Evolutionary conservation across 2,113 vertebrate species (phyloP).

Genomic region (Sminthopsis crassicaudata): DNA sequence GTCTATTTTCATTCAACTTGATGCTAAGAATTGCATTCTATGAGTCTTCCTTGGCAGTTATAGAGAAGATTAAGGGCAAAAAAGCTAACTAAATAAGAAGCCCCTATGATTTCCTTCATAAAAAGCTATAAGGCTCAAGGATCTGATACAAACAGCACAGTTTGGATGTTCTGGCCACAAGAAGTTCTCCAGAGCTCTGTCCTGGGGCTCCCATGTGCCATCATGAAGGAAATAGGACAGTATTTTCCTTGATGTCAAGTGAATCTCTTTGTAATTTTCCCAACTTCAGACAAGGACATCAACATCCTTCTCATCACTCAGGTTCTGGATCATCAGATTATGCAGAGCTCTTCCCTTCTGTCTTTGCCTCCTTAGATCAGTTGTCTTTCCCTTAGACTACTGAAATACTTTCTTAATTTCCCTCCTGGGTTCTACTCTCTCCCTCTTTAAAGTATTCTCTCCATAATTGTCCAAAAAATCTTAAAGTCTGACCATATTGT

Average conservation of each 20-base stretch:
- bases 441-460: neutral
- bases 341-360: neutral
- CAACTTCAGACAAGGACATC: neutral
- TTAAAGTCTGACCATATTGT: neutral
- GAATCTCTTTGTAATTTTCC: neutral
- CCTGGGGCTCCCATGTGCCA: neutral
- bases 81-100: constrained; percentile 74
- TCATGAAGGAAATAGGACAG: neutral
- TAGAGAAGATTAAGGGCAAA: constrained; percentile 71
- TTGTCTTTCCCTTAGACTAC: neutral
- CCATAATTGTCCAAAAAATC: neutral
- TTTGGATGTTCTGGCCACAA: neutral
- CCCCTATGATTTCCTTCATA: constrained; percentile 34
- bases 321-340: neutral
- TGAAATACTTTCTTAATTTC: neutral
- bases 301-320: neutral
- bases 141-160: neutral
- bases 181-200: neutral
- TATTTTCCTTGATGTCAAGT: neutral
- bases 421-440: neutral
- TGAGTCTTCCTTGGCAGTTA: constrained; percentile 64
- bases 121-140: neutral
- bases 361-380: neutral
- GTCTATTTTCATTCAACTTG: constrained; percentile 81
- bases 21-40: constrained; percentile 63